These are phyloP conservation scores for Okamejei kenojei DNA, from an alignment of 2,797 vertebrate genomes.

Conservation along the genomic window DNA sequence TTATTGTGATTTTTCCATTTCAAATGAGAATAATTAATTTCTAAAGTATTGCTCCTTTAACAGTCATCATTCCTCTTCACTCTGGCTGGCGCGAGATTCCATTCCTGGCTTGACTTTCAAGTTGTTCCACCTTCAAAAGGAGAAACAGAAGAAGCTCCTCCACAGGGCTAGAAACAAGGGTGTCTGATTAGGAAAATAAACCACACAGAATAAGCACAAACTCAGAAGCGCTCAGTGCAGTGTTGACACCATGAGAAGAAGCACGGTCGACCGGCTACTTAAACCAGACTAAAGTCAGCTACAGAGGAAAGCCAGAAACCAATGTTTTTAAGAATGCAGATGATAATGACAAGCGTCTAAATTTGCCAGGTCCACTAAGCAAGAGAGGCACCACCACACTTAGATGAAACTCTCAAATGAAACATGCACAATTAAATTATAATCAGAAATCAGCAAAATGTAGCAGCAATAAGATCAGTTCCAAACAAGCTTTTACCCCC, in stretches of 20 bases:
- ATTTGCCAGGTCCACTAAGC: not conserved
- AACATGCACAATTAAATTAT: not conserved
- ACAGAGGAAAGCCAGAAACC: not conserved
- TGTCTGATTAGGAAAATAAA: not conserved
- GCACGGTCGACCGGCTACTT: not conserved
- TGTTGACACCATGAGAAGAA: not conserved
- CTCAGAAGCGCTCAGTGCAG: not conserved
- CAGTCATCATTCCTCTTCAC: not conserved
- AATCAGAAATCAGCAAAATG: not conserved
- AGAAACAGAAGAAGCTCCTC: not conserved
- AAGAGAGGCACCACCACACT: not conserved
- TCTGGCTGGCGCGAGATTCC: not conserved
- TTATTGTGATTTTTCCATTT: not conserved
- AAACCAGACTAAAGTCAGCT: not conserved
- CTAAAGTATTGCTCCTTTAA: not conserved
- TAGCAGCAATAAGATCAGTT: not conserved
- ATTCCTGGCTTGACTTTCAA: not conserved
- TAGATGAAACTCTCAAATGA: not conserved
- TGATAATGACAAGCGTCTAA: not conserved
- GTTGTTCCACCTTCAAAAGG: not conserved
- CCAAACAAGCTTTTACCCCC: not conserved
- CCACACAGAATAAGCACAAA: not conserved
- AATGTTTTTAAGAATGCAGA: not conserved
- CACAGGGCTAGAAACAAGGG: conserved; percentile 2
- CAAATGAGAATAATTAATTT: not conserved